Percentiles rank a stretch among this genome's conserved stretches.
phyloP scores from a whole-genome alignment of 1,140 invertebrate species.

The Aphaenogaster floridana region DNA sequence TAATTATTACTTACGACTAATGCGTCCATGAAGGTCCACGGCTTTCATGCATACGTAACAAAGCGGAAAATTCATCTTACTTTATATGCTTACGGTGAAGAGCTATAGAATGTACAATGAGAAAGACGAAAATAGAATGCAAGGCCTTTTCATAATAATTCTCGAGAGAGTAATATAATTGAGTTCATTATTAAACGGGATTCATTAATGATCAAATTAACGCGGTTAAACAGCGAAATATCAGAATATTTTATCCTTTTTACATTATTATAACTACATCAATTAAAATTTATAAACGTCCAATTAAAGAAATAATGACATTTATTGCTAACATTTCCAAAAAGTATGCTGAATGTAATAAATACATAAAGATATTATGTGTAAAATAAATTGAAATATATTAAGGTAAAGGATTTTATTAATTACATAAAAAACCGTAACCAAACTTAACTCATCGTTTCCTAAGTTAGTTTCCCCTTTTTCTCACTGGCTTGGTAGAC shows the following conservation, averaged over 20 bases:
- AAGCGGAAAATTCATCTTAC: conserved; percentile 69
- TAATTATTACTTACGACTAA: conserved; percentile 63
- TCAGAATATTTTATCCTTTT: conserved; percentile 15
- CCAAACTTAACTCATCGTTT: conserved; percentile 16
- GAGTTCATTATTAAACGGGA: background rate
- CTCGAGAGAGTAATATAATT: conserved; percentile 16
- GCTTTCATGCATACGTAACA: conserved; percentile 69
- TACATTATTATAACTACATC: background rate
- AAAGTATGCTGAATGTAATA: background rate
- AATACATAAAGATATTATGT: background rate
- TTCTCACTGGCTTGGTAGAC: conserved; percentile 8
- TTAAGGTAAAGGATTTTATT: conserved; percentile 25
- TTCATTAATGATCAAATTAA: background rate
- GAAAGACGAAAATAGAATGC: conserved; percentile 45
- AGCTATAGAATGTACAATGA: conserved; percentile 34
- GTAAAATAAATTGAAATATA: background rate
- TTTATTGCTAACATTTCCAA: background rate
- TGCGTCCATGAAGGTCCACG: conserved; percentile 38
- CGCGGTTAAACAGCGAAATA: background rate
- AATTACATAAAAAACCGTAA: background rate
- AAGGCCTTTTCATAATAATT: conserved; percentile 19
- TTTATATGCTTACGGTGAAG: conserved; percentile 43
- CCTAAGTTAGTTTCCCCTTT: background rate
- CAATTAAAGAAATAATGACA: conserved; percentile 5
- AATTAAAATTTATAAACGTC: conserved; percentile 11